These are phyloP conservation scores for Tragelaphus imberbis DNA, from an alignment of 2,113 vertebrate species.

Conservation along the genomic window DNA sequence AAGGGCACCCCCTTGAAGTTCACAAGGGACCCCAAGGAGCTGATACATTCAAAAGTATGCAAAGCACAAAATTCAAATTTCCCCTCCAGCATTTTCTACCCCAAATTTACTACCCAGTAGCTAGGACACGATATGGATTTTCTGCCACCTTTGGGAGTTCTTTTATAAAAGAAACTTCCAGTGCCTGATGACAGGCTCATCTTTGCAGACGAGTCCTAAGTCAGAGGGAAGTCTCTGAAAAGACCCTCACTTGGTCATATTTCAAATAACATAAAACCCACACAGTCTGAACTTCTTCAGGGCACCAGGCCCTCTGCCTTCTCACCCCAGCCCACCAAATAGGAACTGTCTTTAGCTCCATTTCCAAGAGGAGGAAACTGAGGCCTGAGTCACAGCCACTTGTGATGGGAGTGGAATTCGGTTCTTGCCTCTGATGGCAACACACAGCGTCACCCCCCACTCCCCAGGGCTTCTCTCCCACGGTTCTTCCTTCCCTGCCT, in stretches of 20 bases:
- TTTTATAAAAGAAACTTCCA: background rate
- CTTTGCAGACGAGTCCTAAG: background rate
- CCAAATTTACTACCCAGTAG: accelerated
- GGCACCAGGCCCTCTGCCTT: background rate
- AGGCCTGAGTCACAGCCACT: background rate
- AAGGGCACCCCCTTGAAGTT: background rate
- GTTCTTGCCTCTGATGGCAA: background rate
- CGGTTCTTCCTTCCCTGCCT: background rate
- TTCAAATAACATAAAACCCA: background rate
- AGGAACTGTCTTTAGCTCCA: background rate
- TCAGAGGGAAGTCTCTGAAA: background rate
- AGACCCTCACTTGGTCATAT: background rate
- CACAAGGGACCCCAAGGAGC: background rate
- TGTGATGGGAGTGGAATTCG: accelerated
- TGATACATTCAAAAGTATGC: no score
- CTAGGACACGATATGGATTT: background rate
- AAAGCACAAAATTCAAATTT: background rate
- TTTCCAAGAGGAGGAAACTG: background rate
- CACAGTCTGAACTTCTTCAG: accelerated
- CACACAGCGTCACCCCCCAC: background rate
- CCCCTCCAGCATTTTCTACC: background rate
- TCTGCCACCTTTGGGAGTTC: background rate
- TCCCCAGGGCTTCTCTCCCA: background rate
- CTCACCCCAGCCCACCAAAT: accelerated
- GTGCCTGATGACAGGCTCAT: no score